Evolutionary conservation across 1,140 invertebrate species (phyloP).

Genomic region (Lepidurus apus): DNA sequence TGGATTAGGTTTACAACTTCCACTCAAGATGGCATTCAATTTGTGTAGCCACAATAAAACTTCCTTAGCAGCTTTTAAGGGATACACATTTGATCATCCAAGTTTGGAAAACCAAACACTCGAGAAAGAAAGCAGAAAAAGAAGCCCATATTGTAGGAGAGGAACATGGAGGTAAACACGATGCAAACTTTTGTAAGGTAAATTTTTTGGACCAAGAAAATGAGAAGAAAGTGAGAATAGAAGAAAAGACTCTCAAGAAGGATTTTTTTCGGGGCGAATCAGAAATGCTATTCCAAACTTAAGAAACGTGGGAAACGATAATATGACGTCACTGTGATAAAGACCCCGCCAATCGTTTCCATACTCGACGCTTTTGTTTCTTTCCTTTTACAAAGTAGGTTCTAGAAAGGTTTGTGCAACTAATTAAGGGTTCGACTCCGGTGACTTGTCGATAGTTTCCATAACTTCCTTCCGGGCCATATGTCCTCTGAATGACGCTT

Average conservation of each 20-base stretch:
- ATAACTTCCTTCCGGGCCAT: constrained; percentile 63
- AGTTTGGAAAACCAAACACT: no score
- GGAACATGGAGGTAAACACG: not conserved
- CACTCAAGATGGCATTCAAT: no score
- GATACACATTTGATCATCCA: no score
- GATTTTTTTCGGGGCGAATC: not conserved
- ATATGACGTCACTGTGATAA: not conserved
- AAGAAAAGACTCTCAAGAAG: not conserved
- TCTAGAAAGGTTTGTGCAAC: not conserved
- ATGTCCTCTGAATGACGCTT: constrained; percentile 85
- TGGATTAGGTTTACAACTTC: no score
- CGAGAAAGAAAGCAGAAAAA: not conserved
- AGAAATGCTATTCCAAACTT: not conserved
- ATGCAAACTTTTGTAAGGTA: not conserved
- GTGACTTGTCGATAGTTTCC: constrained; percentile 3
- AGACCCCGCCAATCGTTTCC: not conserved
- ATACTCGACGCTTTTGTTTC: not conserved
- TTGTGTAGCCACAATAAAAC: no score
- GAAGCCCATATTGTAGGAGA: not conserved
- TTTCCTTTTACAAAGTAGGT: not conserved
- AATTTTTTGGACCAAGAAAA: constrained; percentile 3
- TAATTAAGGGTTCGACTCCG: not conserved
- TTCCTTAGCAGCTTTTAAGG: no score
- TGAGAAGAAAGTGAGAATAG: not conserved
- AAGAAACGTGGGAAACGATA: not conserved